A percentile compares a stretch with the other conserved stretches of the same genome.
These are phyloP conservation scores for Trachelus stipa DNA, from an alignment of 2,888 invertebrate species.

Conservation along the genomic window DNA sequence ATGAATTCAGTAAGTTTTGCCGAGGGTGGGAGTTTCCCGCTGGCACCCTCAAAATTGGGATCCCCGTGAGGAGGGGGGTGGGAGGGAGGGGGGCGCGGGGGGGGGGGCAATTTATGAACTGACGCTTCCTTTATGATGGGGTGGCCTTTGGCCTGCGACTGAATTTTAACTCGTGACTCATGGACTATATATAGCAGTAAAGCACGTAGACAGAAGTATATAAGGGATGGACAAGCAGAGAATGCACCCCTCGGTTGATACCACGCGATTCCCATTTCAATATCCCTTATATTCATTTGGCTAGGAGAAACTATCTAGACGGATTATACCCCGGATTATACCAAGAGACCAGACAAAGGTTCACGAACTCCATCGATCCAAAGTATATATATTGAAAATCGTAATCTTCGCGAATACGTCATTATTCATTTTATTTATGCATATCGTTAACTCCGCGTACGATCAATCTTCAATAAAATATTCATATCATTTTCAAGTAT, in stretches of 20 bases:
- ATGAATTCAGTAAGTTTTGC: constrained; percentile 64
- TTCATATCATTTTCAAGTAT: neutral
- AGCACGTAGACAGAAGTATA: neutral
- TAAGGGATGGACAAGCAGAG: neutral
- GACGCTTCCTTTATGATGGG: constrained; percentile 63
- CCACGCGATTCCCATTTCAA: neutral
- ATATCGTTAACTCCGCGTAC: neutral
- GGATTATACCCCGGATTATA: neutral
- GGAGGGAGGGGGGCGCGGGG: constrained; percentile 35
- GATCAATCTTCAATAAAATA: neutral
- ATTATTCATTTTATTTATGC: neutral
- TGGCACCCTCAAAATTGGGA: constrained; percentile 63
- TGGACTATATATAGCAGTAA: constrained; percentile 16
- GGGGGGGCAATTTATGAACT: constrained; percentile 60
- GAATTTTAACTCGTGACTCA: constrained; percentile 63
- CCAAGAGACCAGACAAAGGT: neutral
- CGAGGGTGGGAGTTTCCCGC: constrained; percentile 64
- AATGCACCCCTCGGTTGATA: neutral
- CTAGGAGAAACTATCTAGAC: neutral
- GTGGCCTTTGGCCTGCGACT: constrained; percentile 53
- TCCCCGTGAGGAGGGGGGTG: constrained; percentile 36
- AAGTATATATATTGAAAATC: neutral
- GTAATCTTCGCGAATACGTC: neutral
- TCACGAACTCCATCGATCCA: neutral
- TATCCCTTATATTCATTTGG: neutral